Base-by-base conservation (phyloP, 2,113 vertebrate genomes). In the Nothobranchius kuhntae region DNA sequence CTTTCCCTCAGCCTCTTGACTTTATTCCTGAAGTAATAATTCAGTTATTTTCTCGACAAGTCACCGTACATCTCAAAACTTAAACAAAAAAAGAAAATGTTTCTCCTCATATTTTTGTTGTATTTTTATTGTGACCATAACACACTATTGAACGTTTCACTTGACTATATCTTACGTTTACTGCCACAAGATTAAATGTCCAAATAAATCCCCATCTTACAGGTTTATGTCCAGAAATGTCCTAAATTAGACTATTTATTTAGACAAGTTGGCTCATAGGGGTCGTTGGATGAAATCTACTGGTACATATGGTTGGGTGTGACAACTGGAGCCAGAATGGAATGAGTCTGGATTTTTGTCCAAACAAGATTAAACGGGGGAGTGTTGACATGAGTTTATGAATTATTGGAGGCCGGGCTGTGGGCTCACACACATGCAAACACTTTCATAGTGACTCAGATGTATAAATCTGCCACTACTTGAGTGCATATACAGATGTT, bases 331-430 rank as follows among this genome's bases (percentile, higher is more conserved):
- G 77, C 68, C 36, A 35, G 58, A 57, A 7, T 62, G 71, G 73
- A 78, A 74, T 75, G 80, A 73, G 84, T 51, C 82, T 88, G 82
- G 76, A 61, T 77, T 76, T 58, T 47, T 71, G 77, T 87, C 77
- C 78, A 85, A 81, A 81, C 77, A 73, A 78, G 80, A 88, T 85
- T 83, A 82, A 84, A 84, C 65, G 52, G 14, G 56, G 67, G 56
- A 71, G 71, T 74, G 79, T 84, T 81, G 77, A 86, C 81, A 72
- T 61, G 30, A 60, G 72, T 72, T 65, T 71, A 67, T 72, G 70
- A 81, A 80, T 81, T 66, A 75, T 81, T 83, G 46, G 56, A 60
- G 51, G 75, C 72, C 45, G 53, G 54, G 63, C 26, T 66, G 67
- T 30, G 14, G 71, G 69, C 46, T 56, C 30, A 64, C 11, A 42